Evolutionary conservation across 1,140 invertebrate genomes (phyloP), one percentile per base, ranked within the genome.

Genomic region (Holcopasites calliopsidis): DNA sequence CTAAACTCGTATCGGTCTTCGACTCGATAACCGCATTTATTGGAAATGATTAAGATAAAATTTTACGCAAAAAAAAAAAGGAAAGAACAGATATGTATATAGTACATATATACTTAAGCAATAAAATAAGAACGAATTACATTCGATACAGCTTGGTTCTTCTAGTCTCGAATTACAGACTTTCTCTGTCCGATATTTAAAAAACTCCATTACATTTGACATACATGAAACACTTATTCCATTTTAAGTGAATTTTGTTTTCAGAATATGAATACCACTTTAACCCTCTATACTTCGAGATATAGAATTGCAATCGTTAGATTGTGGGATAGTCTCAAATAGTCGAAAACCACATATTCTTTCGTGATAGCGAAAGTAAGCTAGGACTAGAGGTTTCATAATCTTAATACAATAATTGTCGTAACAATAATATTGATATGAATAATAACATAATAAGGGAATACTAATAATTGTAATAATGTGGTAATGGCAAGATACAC

Each of bases 361-460:
- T 84, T 70, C 74, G 70, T 76, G 42, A 47, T 55, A 58, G 55
- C 69, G 72, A 80, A 80, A 85, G 80, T 84, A 84, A 83, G 52
- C 77, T 85, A 85, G 83, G 84, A 85, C 84, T 85, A 85, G 84
- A 85, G 73, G 73, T 85, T 85, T 77, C 75, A 70, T 73, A 72
- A 72, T 10, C 71, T 76, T 75, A 83, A n/a, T n/a, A 70, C 69
- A 72, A 64, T 74, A 71, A 40, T 61, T 69, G 52, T 69, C 62
- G 47, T 60, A 80, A 57, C 55, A 68, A 68, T 79, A 60, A 61
- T 61, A 61, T 44, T 42, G 16, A 42, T 61, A 61, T 16, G 26
- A 61, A 10, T 42, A 26, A 61, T 42, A 61, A 61, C 7, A 21
- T 26, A 42, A 61, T 61, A 13, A 16, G 42, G 13, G 23, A 42